Evolutionary conservation across 1,140 invertebrate species (phyloP).

Genomic region (Lepidotrigona ventralis): DNA sequence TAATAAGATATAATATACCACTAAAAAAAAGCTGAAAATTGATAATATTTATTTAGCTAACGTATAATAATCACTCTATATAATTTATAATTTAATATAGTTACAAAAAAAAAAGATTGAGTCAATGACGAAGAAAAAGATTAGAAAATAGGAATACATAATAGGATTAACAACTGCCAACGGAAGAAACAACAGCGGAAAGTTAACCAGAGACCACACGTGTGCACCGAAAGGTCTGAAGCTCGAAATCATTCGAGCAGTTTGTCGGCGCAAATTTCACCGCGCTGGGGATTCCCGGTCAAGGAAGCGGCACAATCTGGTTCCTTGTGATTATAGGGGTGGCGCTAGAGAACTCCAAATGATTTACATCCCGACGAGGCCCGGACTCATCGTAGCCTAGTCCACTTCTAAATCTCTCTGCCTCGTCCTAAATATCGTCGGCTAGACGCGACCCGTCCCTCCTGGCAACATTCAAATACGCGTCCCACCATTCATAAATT

Average conservation of each 20-base stretch:
- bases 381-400: conserved; percentile 20
- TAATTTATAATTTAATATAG: no score
- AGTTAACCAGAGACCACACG: conserved; percentile 26
- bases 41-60: no score
- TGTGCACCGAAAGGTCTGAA: conserved; percentile 3
- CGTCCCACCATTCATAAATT: conserved; percentile 67
- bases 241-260: conserved; percentile 31
- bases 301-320: conserved; percentile 60
- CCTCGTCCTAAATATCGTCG: conserved; percentile 56
- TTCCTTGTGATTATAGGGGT: conserved; percentile 65
- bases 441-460: conserved; percentile 68
- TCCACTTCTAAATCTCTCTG: conserved; percentile 56
- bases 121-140: not conserved
- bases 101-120: no score
- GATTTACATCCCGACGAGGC: conserved; percentile 64
- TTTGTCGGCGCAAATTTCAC: conserved; percentile 54
- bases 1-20: no score
- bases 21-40: no score
- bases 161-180: no score
- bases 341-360: conserved; percentile 65
- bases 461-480: conserved; percentile 68
- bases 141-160: not conserved
- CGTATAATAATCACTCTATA: no score
- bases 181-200: not conserved
- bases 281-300: conserved; percentile 44